Percentiles rank a stretch among this genome's conserved stretches.
Conservation (phyloP, 2,113 vertebrate species). For the Python bivittatus region DNA sequence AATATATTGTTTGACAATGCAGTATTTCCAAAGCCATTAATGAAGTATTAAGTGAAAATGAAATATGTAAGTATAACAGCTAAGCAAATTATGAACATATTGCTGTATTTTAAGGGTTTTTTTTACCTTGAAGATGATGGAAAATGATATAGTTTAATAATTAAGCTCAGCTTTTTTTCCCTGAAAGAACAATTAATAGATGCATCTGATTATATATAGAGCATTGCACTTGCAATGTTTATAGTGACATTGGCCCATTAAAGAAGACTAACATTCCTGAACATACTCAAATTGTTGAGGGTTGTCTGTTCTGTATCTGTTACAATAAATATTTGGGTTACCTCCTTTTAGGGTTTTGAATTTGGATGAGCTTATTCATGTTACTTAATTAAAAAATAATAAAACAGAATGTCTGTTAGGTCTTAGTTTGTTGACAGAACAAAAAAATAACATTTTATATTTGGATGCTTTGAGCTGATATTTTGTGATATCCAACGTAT, state of each 20-base stretch:
- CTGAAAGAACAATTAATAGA: constrained; percentile 23
- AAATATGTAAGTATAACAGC: neutral
- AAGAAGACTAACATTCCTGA: neutral
- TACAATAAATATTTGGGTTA: neutral
- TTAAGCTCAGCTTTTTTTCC: constrained; percentile 30
- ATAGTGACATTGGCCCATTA: constrained; percentile 43
- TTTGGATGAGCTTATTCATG: neutral
- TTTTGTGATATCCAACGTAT: neutral
- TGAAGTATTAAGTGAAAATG: constrained; percentile 24
- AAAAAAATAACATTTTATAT: neutral
- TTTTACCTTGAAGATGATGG: neutral
- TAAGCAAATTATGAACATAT: neutral
- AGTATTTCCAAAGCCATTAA: constrained; percentile 30
- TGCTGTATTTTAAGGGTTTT: neutral
- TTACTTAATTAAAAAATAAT: neutral
- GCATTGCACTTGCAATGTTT: constrained; percentile 46
- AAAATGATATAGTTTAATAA: constrained; percentile 20
- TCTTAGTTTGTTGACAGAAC: neutral
- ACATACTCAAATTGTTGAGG: neutral
- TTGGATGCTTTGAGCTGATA: neutral
- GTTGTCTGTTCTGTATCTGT: neutral
- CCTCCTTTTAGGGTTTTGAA: neutral
- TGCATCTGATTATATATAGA: constrained; percentile 39
- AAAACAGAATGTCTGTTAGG: neutral
- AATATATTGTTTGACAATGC: constrained; percentile 48